A percentile compares a stretch with the other conserved stretches of the same genome.
Evolutionary conservation across 2,797 vertebrate species (phyloP).

Genomic region (Acipenser ruthenus): DNA sequence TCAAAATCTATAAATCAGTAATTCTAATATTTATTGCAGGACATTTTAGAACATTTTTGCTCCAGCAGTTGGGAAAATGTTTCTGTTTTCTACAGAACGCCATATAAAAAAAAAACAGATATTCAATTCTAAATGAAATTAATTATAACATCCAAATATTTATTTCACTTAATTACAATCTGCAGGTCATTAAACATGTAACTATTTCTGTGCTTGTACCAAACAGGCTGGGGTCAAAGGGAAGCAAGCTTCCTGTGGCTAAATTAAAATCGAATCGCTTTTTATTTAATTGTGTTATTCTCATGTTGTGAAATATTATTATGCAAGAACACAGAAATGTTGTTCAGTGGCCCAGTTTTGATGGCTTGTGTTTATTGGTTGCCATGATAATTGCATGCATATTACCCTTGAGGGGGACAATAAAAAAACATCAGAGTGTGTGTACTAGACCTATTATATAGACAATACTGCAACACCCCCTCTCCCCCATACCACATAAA

Average conservation of each 20-base stretch:
- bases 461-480: not conserved
- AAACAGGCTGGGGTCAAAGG: not conserved
- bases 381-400: constrained; percentile 13
- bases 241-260: constrained; percentile 14
- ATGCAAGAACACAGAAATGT: constrained; percentile 11
- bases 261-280: constrained; percentile 18
- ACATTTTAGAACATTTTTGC: too few species aligned
- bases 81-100: not conserved
- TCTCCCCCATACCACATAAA: not conserved
- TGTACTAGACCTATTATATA: constrained; percentile 6
- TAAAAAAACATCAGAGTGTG: constrained; percentile 11
- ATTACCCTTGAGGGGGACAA: constrained; percentile 19
- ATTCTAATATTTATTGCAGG: not conserved
- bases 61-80: not conserved
- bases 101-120: not conserved
- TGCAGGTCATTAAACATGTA: not conserved
- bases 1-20: not conserved
- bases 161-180: not conserved
- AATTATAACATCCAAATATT: not conserved
- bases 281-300: constrained; percentile 14
- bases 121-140: not conserved
- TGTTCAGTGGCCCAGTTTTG: constrained; percentile 10
- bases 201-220: constrained; percentile 1
- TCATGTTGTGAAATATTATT: constrained; percentile 10
- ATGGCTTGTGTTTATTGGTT: constrained; percentile 15